A percentile compares a stretch with the other conserved stretches of the same genome.
Conservation (phyloP, 1,140 invertebrate species). For the Rhyzopertha dominica region DNA sequence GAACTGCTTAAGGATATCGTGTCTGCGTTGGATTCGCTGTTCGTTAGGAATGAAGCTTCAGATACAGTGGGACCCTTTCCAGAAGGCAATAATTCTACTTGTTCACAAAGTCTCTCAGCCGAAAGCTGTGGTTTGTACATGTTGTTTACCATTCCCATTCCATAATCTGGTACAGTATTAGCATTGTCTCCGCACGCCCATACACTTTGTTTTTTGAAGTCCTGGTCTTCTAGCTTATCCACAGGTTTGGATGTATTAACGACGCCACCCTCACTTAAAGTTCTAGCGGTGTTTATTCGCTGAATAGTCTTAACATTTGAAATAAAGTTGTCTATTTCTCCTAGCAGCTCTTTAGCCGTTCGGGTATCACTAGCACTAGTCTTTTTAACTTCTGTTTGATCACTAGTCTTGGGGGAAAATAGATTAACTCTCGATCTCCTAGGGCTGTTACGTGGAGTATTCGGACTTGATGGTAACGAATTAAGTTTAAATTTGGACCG, state of each 20-base stretch:
- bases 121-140: constrained; percentile 12
- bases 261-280: constrained; percentile 18
- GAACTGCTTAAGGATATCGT: constrained; percentile 26
- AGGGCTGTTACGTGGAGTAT: constrained; percentile 14
- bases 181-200: constrained; percentile 38
- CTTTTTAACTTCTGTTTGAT: constrained; percentile 46
- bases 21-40: background rate
- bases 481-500: constrained; percentile 29
- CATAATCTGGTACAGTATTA: constrained; percentile 43
- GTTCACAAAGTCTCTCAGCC: constrained; percentile 12
- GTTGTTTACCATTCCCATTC: constrained; percentile 37
- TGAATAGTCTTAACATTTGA: constrained; percentile 51
- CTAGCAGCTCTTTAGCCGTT: constrained; percentile 46
- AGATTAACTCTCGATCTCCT: constrained; percentile 9
- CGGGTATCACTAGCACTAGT: constrained; percentile 46
- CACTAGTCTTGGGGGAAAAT: constrained; percentile 14
- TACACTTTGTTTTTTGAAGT: constrained; percentile 36
- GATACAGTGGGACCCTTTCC: background rate
- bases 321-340: constrained; percentile 53
- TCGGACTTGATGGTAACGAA: constrained; percentile 36
- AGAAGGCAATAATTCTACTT: constrained; percentile 8
- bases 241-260: constrained; percentile 18
- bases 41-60: constrained; percentile 1
- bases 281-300: constrained; percentile 26
- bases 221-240: constrained; percentile 15